Evolutionary conservation across 2,888 invertebrate genomes (phyloP), one percentile per base, ranked within the genome.

Genomic region (Aleiodes testaceus): DNA sequence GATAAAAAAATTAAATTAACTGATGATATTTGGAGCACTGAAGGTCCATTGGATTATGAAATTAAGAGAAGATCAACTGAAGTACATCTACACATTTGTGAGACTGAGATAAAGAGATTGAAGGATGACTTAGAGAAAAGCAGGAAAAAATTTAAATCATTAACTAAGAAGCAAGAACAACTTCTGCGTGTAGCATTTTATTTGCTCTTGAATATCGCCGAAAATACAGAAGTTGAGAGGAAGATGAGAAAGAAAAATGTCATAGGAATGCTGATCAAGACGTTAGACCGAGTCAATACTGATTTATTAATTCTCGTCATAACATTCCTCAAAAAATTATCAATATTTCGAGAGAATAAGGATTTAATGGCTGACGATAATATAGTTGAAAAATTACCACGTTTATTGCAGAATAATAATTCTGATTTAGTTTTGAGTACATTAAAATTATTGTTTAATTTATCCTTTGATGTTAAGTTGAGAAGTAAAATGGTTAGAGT

Each of bases 191-290:
- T 97, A 55, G 95, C 96, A 2, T 96, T 96, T 87, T 97, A 97
- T 87, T 91, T 99, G 84, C 89, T 99, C 68, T 89, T 98, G 64
- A 99, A 99, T 87, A 94, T 99, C 87, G 95, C 98, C 3, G 97
- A 98, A 88, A 98, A 98, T 89, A 92, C 95, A 7, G 94, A 94
- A 86, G 95, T 98, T 2, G 99, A 99, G 88, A 94, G 97, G 88
- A 99, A 99, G 89, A 99, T 99, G 96, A 93, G 96, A 30, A 95
- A 96, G 81, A 95, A 97, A 87, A 96, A 95, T 82, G 93, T 98
- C 76, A 94, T 97, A 3, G 93, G 93, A 47, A 92, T 97, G 88
- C 90, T 98, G 47, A 92, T 96, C 59, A 95, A 95, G 82, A 94
- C 95, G 9, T 90, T 99, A 85, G 97, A 97, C 81, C 91, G 98